Conservation (phyloP, 2,888 invertebrate genomes). For the Drosophila nigricruria region DNA sequence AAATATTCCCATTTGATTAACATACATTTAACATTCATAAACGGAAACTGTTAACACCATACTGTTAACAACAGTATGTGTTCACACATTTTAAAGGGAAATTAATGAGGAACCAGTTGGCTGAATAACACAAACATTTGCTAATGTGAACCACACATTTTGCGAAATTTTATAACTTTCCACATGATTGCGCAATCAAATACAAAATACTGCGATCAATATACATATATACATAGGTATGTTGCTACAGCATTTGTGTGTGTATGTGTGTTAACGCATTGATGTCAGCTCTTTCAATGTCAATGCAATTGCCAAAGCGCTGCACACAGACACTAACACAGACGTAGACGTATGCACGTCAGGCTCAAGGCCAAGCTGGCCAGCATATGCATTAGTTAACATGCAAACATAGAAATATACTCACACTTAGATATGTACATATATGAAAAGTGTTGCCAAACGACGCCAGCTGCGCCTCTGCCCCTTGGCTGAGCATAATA, state of each 20-base stretch:
- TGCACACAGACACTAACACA: constrained; percentile 24
- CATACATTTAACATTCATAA: neutral
- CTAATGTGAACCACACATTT: neutral
- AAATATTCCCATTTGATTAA: neutral
- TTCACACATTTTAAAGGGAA: neutral
- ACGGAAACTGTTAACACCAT: constrained; percentile 5
- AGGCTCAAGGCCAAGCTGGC: constrained; percentile 75
- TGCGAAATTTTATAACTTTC: constrained; percentile 5
- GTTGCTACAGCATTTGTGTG: neutral
- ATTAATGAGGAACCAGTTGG: constrained; percentile 2
- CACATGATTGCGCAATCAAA: constrained; percentile 58
- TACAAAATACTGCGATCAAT: constrained; percentile 8
- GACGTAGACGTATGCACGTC: constrained; percentile 3
- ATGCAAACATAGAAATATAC: constrained; percentile 20
- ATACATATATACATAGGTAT: neutral
- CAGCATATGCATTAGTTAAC: constrained; percentile 51
- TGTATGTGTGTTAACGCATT: constrained; percentile 47
- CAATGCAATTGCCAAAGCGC: constrained; percentile 69
- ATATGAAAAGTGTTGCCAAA: constrained; percentile 9
- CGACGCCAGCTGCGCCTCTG: constrained; percentile 11
- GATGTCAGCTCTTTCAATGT: constrained; percentile 73
- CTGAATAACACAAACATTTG: neutral
- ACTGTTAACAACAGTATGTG: constrained; percentile 6
- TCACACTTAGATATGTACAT: constrained; percentile 12
- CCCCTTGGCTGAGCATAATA: constrained; percentile 26